These are phyloP conservation scores for Danio kyathit DNA, from an alignment of 2,797 vertebrate genomes.

Conservation along the genomic window DNA sequence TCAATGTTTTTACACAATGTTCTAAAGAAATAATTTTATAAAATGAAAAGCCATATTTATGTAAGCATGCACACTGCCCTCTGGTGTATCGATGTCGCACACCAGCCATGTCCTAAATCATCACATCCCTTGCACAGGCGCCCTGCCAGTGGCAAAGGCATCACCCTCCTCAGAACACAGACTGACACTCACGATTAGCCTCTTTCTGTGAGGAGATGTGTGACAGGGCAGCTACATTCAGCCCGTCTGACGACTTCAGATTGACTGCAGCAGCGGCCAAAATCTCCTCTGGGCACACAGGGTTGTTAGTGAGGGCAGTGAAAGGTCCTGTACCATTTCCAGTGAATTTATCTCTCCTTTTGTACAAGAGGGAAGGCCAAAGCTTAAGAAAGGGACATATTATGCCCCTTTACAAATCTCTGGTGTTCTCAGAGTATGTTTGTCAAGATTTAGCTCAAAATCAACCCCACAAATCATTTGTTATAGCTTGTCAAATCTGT, in stretches of 20 bases:
- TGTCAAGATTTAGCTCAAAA: too few relatives aligned
- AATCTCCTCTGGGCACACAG: slow-evolving; percentile 1
- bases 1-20: too few relatives aligned
- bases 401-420: too few relatives aligned
- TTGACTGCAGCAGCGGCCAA: slow-evolving; percentile 23
- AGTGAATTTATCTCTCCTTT: not conserved
- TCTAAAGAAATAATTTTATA: too few relatives aligned
- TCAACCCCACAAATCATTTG: too few relatives aligned
- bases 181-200: slow-evolving; percentile 55
- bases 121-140: slow-evolving; percentile 28
- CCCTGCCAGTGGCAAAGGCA: slow-evolving; percentile 57
- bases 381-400: not conserved
- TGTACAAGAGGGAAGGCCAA: not conserved
- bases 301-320: slow-evolving; percentile 14
- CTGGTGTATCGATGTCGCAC: slow-evolving; percentile 16
- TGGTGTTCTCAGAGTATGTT: too few relatives aligned
- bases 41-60: slow-evolving; percentile 6
- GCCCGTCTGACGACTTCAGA: slow-evolving; percentile 25
- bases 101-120: slow-evolving; percentile 44
- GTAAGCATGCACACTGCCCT: slow-evolving; percentile 31
- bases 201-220: slow-evolving; percentile 31
- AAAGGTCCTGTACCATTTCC: slow-evolving; percentile 12
- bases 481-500: too few relatives aligned
- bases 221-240: slow-evolving; percentile 14
- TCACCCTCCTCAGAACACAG: slow-evolving; percentile 46